These are phyloP conservation scores for Chinchilla lanigera DNA, from an alignment of 2,113 vertebrate species.

Conservation along the genomic window DNA sequence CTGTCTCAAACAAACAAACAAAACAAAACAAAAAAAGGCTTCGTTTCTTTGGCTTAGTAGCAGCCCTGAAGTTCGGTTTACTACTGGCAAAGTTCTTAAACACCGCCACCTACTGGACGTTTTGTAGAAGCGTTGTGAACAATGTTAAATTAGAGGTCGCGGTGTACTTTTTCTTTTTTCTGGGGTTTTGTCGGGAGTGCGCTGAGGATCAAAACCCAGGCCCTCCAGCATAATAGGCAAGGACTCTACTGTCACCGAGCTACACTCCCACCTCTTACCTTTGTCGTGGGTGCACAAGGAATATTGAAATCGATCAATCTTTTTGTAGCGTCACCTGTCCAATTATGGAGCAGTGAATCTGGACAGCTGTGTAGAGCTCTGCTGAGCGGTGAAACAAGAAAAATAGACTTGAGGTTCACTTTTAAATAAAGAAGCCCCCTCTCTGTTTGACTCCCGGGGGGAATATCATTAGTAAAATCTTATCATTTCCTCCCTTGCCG, in stretches of 20 bases:
- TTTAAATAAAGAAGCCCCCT: background rate
- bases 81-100: background rate
- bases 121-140: background rate
- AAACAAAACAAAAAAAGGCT: no score
- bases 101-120: slow-evolving; percentile 50
- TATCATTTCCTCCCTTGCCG: background rate
- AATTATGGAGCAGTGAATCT: background rate
- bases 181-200: background rate
- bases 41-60: background rate
- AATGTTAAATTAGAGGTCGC: background rate
- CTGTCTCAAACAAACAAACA: no score
- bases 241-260: background rate
- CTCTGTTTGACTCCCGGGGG: background rate
- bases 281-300: background rate
- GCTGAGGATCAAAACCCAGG: background rate
- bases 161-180: background rate
- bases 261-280: background rate
- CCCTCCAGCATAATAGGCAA: background rate
- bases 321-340: background rate
- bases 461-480: background rate
- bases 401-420: background rate
- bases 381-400: background rate
- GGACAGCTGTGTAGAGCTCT: accelerated
- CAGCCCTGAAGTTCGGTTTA: background rate
- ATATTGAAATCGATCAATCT: background rate